Conservation (phyloP, 1,140 invertebrate genomes). For the Drosophila albomicans region DNA sequence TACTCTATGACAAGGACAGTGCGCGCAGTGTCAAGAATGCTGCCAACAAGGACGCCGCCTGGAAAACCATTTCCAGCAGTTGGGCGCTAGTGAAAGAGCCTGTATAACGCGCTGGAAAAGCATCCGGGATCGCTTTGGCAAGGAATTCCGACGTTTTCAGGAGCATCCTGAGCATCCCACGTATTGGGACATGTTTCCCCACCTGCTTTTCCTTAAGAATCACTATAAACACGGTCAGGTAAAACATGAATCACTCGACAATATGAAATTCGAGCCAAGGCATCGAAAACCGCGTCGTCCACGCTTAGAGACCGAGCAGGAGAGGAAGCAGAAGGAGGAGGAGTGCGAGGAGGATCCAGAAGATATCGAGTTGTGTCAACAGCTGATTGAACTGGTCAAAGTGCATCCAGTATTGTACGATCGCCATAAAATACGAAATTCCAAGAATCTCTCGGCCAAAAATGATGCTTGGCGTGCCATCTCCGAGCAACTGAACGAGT, state of each 20-base stretch:
- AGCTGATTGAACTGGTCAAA: conserved; percentile 72
- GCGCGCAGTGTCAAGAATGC: conserved; percentile 67
- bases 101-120: conserved; percentile 82
- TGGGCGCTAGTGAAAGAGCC: conserved; percentile 68
- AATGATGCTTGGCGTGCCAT: conserved; percentile 75
- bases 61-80: conserved; percentile 68
- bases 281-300: conserved; percentile 42
- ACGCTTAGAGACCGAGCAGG: conserved; percentile 24
- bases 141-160: conserved; percentile 74
- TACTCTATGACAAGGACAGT: conserved; percentile 74
- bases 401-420: conserved; percentile 75
- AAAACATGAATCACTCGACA: conserved; percentile 59
- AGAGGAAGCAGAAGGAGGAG: conserved; percentile 34
- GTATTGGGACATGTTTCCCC: conserved; percentile 78
- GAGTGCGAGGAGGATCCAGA: conserved; percentile 44
- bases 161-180: conserved; percentile 66
- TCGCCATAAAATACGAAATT: conserved; percentile 70
- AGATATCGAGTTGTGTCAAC: conserved; percentile 61
- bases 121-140: conserved; percentile 75
- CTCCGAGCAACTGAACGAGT: conserved; percentile 62
- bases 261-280: conserved; percentile 65
- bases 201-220: conserved; percentile 71
- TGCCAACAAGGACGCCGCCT: conserved; percentile 67
- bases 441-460: conserved; percentile 76
- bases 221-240: conserved; percentile 75